Base-by-base conservation (phyloP, 2,113 vertebrate genomes). In the Phoenicopterus ruber region DNA sequence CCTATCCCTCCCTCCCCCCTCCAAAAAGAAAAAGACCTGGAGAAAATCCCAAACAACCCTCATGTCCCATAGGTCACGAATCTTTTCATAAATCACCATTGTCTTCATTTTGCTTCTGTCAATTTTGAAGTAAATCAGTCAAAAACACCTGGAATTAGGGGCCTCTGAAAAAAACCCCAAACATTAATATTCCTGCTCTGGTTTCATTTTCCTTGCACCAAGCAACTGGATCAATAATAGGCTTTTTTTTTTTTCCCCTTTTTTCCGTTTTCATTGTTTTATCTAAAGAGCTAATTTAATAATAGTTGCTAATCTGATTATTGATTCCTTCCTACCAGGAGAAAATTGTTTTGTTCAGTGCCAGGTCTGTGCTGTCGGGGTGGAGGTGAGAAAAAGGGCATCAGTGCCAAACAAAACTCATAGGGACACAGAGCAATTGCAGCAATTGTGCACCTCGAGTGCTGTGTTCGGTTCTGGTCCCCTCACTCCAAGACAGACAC, bases 231-330 rank as follows among this genome's bases (percentile, higher is more conserved):
- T 95, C 62, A 71, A 92, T 81, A 87, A 3, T 22, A 17, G 36
- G 7, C 4, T 71, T 52, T 22, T 46, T 28, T 31, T 32, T 29
- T 13, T 25, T 73, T 40, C 22, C 5, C 1, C 3, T 31, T 86
- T 61, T 54, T 28, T 26, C 38, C 40, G 34, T 79, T 91, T 88
- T 40, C 14, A 13, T 77, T 90, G n/a, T 46, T 65, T 79, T 86
- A 84, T 26, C 55, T 67, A 34, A 91, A 55, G 22, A 69, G 11
- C 21, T 96, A 67, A 94, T 96, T 93, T 86, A 93, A 86, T 90
- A 79, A 66, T 67, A 88, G 46, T 40, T 90, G 24, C 50, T 94
- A 82, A 88, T 92, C 77, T 94, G 50, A 82, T 93, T 87, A 91
- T 71, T 70, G 91, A 88, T 95, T 81, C 73, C 90, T 82, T 82